phyloP scores from a whole-genome alignment of 2,113 vertebrate species.

The Cyrtonyx montezumae region DNA sequence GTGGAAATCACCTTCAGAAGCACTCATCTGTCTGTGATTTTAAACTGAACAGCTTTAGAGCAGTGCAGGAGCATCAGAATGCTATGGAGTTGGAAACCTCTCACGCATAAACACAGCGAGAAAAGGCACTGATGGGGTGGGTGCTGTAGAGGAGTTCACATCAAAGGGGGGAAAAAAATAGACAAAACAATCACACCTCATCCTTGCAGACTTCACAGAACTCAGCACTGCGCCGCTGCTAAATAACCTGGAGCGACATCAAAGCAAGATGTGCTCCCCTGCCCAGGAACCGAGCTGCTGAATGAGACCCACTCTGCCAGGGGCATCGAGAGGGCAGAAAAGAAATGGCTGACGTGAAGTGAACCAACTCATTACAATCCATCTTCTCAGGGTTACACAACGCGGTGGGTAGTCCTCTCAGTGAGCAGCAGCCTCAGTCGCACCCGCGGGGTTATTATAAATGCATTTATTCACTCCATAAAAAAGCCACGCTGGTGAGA shows the following conservation, averaged over 20 bases:
- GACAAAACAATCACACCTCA: not conserved
- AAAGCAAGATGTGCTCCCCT: not conserved
- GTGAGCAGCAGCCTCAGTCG: conserved; percentile 30
- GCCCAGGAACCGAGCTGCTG: not conserved
- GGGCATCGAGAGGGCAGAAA: not conserved
- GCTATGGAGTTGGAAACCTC: not conserved
- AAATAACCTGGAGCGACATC: not conserved
- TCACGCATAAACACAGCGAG: not conserved
- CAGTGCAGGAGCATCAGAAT: not conserved
- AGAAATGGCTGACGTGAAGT: not conserved
- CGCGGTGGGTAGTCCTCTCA: conserved; percentile 26
- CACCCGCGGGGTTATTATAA: conserved; percentile 51
- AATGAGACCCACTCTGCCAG: conserved; percentile 8
- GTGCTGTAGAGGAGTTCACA: not conserved
- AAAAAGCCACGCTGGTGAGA: conserved; percentile 36
- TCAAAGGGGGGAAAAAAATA: not conserved
- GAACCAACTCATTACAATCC: not conserved
- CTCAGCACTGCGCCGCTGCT: not conserved
- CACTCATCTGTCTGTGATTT: not conserved
- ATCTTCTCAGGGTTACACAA: conserved; percentile 31
- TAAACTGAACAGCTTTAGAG: not conserved
- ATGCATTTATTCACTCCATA: conserved; percentile 61
- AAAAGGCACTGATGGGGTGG: not conserved
- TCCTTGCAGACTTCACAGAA: not conserved
- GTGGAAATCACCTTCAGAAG: not conserved